phyloP scores from a whole-genome alignment of 2,113 vertebrate species.

The Heterochromis multidens region DNA sequence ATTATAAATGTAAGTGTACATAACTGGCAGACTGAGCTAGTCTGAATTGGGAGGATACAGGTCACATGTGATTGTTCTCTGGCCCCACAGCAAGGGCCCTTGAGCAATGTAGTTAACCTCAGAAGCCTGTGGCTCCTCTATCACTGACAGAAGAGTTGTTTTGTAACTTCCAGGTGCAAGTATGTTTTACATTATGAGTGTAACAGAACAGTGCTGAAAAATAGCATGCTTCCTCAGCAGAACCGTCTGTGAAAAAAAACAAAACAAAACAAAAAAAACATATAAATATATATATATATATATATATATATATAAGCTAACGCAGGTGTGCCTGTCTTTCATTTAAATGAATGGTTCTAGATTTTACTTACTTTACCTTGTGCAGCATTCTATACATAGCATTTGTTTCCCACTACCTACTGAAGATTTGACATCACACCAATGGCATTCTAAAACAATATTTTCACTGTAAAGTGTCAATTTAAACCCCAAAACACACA shows the following conservation, averaged over 20 bases:
- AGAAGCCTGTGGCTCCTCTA: neutral
- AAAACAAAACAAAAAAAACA: too few species aligned
- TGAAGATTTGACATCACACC: neutral
- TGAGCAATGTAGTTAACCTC: neutral
- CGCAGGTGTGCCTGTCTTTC: neutral
- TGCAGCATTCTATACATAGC: neutral
- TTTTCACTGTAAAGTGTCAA: neutral
- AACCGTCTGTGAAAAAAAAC: neutral
- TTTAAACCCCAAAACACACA: neutral
- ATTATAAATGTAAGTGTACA: neutral
- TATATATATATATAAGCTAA: neutral
- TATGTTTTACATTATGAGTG: neutral
- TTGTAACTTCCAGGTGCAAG: neutral
- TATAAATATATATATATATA: fast-evolving
- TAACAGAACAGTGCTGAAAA: neutral
- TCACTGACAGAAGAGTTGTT: neutral
- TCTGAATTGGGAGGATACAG: neutral
- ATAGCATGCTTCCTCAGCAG: slow-evolving; percentile 27
- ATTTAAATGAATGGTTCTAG: neutral
- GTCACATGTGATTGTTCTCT: neutral
- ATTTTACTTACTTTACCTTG: neutral
- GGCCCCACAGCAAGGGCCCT: neutral
- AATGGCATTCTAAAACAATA: neutral
- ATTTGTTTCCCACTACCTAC: neutral
- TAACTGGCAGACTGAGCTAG: neutral